Evolutionary conservation across 2,113 vertebrate species (phyloP), one percentile per base, ranked within the genome.

Genomic region (Struthio camelus): DNA sequence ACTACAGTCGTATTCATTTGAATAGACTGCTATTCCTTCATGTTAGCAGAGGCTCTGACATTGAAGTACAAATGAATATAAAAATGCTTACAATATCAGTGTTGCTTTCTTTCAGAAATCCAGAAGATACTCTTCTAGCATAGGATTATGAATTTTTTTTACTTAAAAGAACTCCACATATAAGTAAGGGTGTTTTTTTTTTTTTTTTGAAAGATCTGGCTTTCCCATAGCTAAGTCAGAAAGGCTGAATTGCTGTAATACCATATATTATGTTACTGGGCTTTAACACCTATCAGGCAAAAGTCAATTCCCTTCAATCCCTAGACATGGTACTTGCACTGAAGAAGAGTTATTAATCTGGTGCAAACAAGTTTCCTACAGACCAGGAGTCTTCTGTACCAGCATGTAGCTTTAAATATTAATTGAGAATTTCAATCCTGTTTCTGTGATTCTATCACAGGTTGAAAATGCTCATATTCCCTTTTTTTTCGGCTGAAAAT

Each of bases 201-300:
- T 9, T 56, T 42, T 20, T 53, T 62, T 15, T 42, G 0, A 30
- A 20, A 87, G 71, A 69, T 7, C 8, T 36, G 38, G 2, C 27
- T 27, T 61, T 85, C 85, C 22, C 8, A 8, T 15, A 5, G 2
- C 7, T 79, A 9, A 61, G 25, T 48, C 34, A 76, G 23, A 79
- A 64, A 85, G 44, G 19, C 46, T 76, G 27, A 66, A 71, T 44
- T 76, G 7, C 5, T 82, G 6, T 64, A 56, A 46, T 32, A 65
- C 27, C 2, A 3, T 75, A 3, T 13, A 40, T 17, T 44, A 80
- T 0, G 0, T 53, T 50, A 46, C 17, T 46, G 17, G 27, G 6
- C 32, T 66, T 53, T 66, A 18, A 24, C 17, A 27, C 38, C n/a
- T 53, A 38, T 38, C 32, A 51, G 30, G 23, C 15, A 53, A 80